Evolutionary conservation across 2,888 invertebrate genomes (phyloP).

Genomic region (Sceliomorpha sp.): DNA sequence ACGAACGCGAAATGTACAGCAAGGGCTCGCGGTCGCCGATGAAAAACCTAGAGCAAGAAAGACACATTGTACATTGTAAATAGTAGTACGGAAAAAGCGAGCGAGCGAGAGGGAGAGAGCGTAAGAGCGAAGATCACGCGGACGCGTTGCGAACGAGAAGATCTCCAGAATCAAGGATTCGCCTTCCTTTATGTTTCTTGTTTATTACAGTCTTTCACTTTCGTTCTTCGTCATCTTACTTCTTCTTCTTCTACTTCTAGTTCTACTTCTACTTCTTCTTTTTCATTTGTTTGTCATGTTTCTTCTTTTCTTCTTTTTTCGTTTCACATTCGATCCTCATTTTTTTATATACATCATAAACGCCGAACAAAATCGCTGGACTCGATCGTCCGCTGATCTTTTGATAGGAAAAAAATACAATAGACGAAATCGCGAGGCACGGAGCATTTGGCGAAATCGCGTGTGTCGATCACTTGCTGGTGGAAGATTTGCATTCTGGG

Average conservation of each 20-base stretch:
- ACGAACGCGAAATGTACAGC: conserved; percentile 51
- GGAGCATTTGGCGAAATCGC: conserved; percentile 18
- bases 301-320: conserved; percentile 41
- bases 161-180: conserved; percentile 52
- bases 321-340: conserved; percentile 43
- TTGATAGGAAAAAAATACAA: conserved; percentile 56
- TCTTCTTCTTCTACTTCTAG: no score
- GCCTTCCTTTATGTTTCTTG: conserved; percentile 34
- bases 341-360: conserved; percentile 51
- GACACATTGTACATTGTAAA: conserved; percentile 78
- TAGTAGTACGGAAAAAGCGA: conserved; percentile 71
- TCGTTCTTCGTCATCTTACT: no score
- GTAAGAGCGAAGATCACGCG: conserved; percentile 56
- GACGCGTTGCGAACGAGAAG: conserved; percentile 32
- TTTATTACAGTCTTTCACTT: no score
- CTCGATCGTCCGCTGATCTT: conserved; percentile 57
- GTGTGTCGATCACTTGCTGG: conserved; percentile 51
- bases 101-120: no score
- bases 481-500: conserved; percentile 39
- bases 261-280: no score
- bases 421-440: conserved; percentile 34
- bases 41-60: conserved; percentile 72
- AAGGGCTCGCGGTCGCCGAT: conserved; percentile 62
- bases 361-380: conserved; percentile 54
- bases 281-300: no score